A percentile compares a stretch with the other conserved stretches of the same genome.
phyloP scores from a whole-genome alignment of 2,113 vertebrate species.

The Eulemur rufifrons region DNA sequence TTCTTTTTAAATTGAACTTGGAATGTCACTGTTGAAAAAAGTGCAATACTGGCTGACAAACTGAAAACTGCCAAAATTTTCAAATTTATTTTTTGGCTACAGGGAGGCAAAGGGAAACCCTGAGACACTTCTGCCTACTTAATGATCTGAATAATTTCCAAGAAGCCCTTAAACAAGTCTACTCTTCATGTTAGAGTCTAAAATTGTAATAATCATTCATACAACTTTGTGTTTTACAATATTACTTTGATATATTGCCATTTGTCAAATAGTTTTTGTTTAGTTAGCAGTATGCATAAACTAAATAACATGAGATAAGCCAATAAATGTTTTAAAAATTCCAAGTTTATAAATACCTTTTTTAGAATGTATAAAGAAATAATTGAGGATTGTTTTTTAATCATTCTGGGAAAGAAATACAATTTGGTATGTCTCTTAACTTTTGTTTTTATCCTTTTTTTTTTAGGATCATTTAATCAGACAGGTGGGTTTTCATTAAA shows the following conservation, averaged over 20 bases:
- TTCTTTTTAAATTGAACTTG: conserved; percentile 86
- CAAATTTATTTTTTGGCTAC: conserved; percentile 65
- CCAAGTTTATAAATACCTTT: conserved; percentile 13
- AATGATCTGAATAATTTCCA: conserved; percentile 1
- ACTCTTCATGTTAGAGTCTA: neutral
- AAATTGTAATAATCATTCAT: neutral
- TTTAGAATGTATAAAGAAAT: conserved; percentile 31
- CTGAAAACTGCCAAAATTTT: conserved; percentile 85
- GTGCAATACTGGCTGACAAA: conserved; percentile 82
- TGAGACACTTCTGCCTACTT: neutral
- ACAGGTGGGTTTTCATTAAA: conserved; percentile 70
- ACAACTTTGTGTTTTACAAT: conserved; percentile 21
- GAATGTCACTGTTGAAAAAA: conserved; percentile 85
- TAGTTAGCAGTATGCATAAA: conserved; percentile 34
- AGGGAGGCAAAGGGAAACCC: conserved; percentile 21
- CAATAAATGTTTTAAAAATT: conserved; percentile 3
- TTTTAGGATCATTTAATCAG: conserved; percentile 58
- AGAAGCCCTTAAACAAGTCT: conserved; percentile 16
- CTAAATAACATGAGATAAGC: conserved; percentile 47
- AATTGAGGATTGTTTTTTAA: conserved; percentile 47
- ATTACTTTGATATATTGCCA: neutral
- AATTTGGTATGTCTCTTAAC: conserved; percentile 57
- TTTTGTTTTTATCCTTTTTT: conserved; percentile 38
- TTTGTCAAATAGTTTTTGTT: conserved; percentile 5
- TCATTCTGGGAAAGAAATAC: conserved; percentile 44